Evolutionary conservation across 1,140 invertebrate genomes (phyloP), one percentile per base, ranked within the genome.

Genomic region (Psix sp.): DNA sequence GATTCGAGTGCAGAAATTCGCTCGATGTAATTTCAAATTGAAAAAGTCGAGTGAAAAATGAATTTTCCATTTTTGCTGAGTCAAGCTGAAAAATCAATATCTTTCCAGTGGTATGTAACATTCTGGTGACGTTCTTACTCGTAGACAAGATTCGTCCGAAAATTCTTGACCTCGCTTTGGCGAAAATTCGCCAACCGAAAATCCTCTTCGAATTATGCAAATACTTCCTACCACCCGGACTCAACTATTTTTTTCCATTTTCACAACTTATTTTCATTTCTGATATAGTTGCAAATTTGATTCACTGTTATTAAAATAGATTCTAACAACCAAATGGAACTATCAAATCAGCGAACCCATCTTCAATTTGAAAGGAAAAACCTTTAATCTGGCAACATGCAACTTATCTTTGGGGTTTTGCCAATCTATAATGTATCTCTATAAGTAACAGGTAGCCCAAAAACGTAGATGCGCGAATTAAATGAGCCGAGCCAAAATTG

Each of bases 371-470:
- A 57, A 67, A 49, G 63, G 52, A 57, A 57, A 6, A 57, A 49
- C 45, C 52, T 43, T 57, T 57, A 67, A 49, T 56, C 51, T 56
- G 42, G 35, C 62, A 56, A 43, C 38, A 36, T 49, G 29, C 21
- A 43, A 36, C 54, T 57, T 59, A 59, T 59, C 52, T 57, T 45
- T 68, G 52, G 54, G 52, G 20, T 29, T 45, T 40, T 59, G 54
- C 52, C 54, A 59, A 59, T 67, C 29, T 67, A 38, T 59, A n/a
- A n/a, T n/a, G n/a, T n/a, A 56, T 26, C 17, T 66, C 21, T 56
- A 46, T 48, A 46, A 48, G 62, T 66, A 66, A 56, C 62, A 66
- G 62, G 62, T 66, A 66, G 49, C 49, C 31, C 33, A 66, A 46
- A 56, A 66, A 46, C 33, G 24, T 66, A 39, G 1, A 56, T 56